A percentile compares a stretch with the other conserved stretches of the same genome.
phyloP scores from a whole-genome alignment of 2,797 vertebrate genomes.

The Eulemur coronatus region DNA sequence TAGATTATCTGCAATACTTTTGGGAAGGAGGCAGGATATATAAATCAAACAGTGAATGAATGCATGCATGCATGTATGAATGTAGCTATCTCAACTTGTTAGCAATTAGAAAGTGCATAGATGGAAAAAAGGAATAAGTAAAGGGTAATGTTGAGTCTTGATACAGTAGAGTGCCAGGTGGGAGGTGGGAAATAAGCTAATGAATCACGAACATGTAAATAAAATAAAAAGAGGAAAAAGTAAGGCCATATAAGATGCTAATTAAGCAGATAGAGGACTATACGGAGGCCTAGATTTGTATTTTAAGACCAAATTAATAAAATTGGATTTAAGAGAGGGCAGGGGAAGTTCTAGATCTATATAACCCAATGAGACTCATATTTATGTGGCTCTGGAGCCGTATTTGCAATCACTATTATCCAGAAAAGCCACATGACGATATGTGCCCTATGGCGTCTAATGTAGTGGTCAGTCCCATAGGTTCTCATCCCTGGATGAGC shows the following conservation, averaged over 20 bases:
- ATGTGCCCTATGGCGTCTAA: not conserved
- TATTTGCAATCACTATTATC: not conserved
- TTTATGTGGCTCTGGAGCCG: not conserved
- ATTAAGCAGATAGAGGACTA: not conserved
- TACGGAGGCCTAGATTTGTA: slow-evolving; percentile 4
- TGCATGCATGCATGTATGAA: not conserved
- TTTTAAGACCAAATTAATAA: slow-evolving; percentile 48
- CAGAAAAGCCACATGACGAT: not conserved
- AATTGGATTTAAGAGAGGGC: not conserved
- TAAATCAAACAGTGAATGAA: slow-evolving; percentile 2
- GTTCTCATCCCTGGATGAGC: not conserved
- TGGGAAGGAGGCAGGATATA: not conserved
- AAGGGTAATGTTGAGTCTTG: slow-evolving; percentile 13
- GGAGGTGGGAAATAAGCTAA: not conserved
- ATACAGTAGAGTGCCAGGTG: not conserved
- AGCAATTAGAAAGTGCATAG: slow-evolving; percentile 15
- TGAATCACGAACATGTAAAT: not conserved
- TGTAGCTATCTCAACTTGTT: not conserved
- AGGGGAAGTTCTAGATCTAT: not conserved
- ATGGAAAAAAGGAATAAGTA: not conserved
- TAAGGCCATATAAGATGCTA: not conserved
- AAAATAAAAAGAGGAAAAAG: slow-evolving; percentile 24
- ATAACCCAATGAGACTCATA: not conserved
- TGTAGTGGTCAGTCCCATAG: not conserved
- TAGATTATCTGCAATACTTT: slow-evolving; percentile 46